Percentiles rank a stretch among this genome's conserved stretches.
Conservation (phyloP, 2,113 vertebrate genomes). For the Sclerurus mexicanus region DNA sequence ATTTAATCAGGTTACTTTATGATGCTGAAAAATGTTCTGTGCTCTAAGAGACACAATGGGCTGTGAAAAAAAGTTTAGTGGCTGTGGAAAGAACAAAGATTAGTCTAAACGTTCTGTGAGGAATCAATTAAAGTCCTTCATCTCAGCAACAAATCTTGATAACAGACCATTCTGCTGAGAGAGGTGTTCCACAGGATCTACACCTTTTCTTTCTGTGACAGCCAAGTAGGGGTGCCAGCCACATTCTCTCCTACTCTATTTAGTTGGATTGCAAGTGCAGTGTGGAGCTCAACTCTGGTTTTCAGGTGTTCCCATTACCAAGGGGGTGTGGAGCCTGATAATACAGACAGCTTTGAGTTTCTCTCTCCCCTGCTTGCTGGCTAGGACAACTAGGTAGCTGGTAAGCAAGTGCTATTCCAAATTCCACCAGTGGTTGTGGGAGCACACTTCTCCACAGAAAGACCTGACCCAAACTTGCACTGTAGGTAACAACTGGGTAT, state of each 20-base stretch:
- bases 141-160: not conserved
- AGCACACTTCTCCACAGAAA: not conserved
- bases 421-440: not conserved
- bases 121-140: not conserved
- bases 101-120: not conserved
- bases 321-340: not conserved
- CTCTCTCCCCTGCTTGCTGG: not conserved
- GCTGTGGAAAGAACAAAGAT: not conserved
- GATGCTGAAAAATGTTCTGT: not conserved
- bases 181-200: not conserved
- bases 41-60: not conserved
- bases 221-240: not conserved
- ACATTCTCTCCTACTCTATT: not conserved
- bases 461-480: not conserved
- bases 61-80: not conserved
- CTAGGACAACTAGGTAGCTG: not conserved
- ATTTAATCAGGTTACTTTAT: not conserved
- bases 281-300: not conserved
- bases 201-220: not conserved
- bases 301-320: not conserved
- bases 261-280: fast-evolving
- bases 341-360: not conserved
- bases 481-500: fast-evolving
- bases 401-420: not conserved
- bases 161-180: fast-evolving